Evolutionary conservation across 1,140 invertebrate genomes (phyloP), one percentile per base, ranked within the genome.

Genomic region (Lepidostoma basale): DNA sequence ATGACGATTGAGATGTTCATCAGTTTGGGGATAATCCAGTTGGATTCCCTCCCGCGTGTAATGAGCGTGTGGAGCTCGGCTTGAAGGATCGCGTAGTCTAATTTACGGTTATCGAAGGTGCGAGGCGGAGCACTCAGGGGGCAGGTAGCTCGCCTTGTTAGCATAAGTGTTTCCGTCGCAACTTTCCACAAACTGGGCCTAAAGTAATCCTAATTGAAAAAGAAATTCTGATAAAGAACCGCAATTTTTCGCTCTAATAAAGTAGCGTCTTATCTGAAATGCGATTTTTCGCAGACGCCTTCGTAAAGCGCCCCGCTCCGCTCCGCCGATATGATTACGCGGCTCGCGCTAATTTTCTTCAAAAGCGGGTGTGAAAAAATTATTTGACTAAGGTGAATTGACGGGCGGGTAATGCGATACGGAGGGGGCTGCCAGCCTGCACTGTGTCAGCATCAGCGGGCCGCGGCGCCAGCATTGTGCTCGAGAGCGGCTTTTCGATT

Each of bases 201-300:
- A 39, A 58, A 58, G 20, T 58, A 58, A 58, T 58, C 54, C 54
- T 58, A 58, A 58, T 58, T 58, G 54, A 62, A 62, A 62, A 47
- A 62, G 59, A 44, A 62, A 47, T 62, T 62, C 39, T 62, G 59
- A 62, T 62, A 58, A 60, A 60, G 59, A 62, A 42, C 59, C 39
- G 23, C 59, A 44, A 44, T 62, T 64, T 64, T 23, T 64, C 62
- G 42, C 20, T 30, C 42, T 64, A 64, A 64, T 64, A 64, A 64
- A 64, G 52, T 52, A 26, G 28, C 62, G 45, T 49, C 62, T 64
- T 64, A 64, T 64, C 62, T 64, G 45, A 64, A 64, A 64, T 64
- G 62, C 62, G 62, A 49, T 64, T 64, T 64, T 64, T 49, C 62
- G n/a, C 60, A 40, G 56, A 60, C 42, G 62, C 62, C 45, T 33